These are phyloP conservation scores for Anthoptus insignis DNA, from an alignment of 2,888 invertebrate genomes.

Conservation along the genomic window DNA sequence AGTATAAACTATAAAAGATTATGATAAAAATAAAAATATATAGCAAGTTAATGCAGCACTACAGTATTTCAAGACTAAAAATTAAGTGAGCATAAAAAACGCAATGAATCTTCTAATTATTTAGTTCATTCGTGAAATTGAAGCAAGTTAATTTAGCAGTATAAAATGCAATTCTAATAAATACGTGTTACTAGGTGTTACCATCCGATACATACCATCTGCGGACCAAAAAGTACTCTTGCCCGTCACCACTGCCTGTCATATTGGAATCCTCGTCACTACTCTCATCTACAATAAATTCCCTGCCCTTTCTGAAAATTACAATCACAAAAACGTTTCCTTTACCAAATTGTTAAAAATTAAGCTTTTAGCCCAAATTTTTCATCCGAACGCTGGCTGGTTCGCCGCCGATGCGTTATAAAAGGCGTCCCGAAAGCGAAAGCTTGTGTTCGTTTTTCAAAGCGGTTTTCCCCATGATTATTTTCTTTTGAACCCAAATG, in stretches of 20 bases:
- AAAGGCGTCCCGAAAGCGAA: constrained; percentile 52
- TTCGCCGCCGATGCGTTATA: constrained; percentile 28
- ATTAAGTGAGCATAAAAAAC: no score
- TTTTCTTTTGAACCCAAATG: background rate
- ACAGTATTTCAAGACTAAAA: no score
- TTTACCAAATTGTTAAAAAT: constrained; percentile 44
- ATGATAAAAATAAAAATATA: no score
- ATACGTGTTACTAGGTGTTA: constrained; percentile 3
- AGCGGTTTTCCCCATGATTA: background rate
- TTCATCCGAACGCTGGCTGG: constrained; percentile 33
- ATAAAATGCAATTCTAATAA: background rate
- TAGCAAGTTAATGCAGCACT: background rate
- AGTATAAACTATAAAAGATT: no score
- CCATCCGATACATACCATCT: constrained; percentile 77
- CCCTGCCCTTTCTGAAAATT: constrained; percentile 78
- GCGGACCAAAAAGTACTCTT: constrained; percentile 74
- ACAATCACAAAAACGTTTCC: constrained; percentile 58
- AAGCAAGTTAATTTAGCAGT: background rate
- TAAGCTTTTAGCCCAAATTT: constrained; percentile 40
- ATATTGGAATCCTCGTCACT: constrained; percentile 73
- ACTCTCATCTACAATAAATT: constrained; percentile 76
- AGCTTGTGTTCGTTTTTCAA: constrained; percentile 33
- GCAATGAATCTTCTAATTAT: no score
- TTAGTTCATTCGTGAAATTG: no score
- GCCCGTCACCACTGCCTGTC: constrained; percentile 67